phyloP scores from a whole-genome alignment of 2,888 invertebrate genomes.

The Drosophila tripunctata region DNA sequence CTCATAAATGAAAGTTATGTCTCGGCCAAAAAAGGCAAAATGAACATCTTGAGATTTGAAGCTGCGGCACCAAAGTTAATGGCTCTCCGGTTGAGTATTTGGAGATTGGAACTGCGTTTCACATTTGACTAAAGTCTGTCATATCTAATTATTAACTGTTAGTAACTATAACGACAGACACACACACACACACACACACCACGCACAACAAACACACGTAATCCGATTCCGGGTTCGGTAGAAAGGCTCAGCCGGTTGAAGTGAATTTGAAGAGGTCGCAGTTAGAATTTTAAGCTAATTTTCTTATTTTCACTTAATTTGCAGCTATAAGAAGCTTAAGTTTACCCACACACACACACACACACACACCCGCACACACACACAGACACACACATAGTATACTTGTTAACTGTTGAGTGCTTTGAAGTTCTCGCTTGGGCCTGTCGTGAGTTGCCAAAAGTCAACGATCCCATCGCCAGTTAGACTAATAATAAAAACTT shows the following conservation, averaged over 20 bases:
- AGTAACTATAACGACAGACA: slow-evolving; percentile 4
- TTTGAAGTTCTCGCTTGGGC: slow-evolving; percentile 29
- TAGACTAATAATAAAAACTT: slow-evolving; percentile 80
- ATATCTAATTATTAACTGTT: slow-evolving; percentile 58
- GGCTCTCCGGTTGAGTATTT: slow-evolving; percentile 45
- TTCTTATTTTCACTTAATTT: slow-evolving; percentile 79
- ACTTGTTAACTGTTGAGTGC: slow-evolving; percentile 51
- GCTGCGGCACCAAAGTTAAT: slow-evolving; percentile 37
- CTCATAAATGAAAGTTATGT: slow-evolving; percentile 70
- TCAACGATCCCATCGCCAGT: slow-evolving; percentile 71
- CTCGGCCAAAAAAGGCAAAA: slow-evolving; percentile 51
- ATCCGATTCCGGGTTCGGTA: slow-evolving; percentile 37
- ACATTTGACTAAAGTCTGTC: slow-evolving; percentile 29
- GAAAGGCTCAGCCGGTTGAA: slow-evolving; percentile 37
- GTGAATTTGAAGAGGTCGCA: slow-evolving; percentile 61
- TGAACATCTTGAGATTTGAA: slow-evolving; percentile 67
- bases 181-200: slow-evolving; percentile 2
- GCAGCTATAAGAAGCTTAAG: slow-evolving; percentile 57
- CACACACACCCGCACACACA: slow-evolving; percentile 5
- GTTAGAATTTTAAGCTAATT: slow-evolving; percentile 76
- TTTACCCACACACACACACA: slow-evolving; percentile 10
- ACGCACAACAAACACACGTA: slow-evolving; percentile 33
- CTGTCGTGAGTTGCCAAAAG: slow-evolving; percentile 51
- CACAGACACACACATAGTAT: slow-evolving; percentile 11
- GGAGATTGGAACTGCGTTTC: slow-evolving; percentile 40